phyloP scores from a whole-genome alignment of 1,140 invertebrate genomes.

The Vanessa tameamea region DNA sequence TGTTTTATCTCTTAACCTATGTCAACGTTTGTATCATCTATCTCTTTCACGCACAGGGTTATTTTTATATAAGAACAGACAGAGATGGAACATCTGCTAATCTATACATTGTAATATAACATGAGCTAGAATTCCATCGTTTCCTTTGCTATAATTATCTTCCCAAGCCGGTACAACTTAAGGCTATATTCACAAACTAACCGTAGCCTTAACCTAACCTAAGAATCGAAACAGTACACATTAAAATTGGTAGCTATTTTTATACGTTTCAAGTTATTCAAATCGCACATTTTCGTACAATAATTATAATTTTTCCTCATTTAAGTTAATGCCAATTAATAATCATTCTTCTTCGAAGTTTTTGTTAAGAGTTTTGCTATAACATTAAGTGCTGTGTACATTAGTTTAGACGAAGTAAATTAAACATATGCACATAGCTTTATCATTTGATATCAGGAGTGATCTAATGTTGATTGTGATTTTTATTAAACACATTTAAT shows the following conservation, averaged over 20 bases:
- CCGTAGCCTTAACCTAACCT: conserved; percentile 22
- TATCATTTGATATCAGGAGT: too few species aligned
- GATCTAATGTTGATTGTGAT: too few species aligned
- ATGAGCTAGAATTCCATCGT: not conserved
- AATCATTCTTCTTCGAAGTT: not conserved
- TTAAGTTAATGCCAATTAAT: not conserved
- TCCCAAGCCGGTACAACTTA: not conserved
- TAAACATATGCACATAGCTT: too few species aligned
- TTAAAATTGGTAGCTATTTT: conserved; percentile 54
- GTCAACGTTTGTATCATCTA: not conserved
- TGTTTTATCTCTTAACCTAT: not conserved
- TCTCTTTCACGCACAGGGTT: not conserved
- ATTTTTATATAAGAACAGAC: not conserved
- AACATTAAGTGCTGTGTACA: not conserved
- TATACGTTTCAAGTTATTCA: conserved; percentile 10
- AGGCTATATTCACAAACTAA: conserved; percentile 9
- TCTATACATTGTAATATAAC: not conserved
- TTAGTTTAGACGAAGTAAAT: not conserved
- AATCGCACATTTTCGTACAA: not conserved
- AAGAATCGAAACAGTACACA: conserved; percentile 31
- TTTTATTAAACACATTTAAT: too few species aligned
- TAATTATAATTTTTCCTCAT: not conserved
- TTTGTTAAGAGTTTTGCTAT: not conserved
- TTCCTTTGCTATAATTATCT: not conserved
- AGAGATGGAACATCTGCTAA: not conserved